A percentile compares a stretch with the other conserved stretches of the same genome.
These are phyloP conservation scores for Solen grandis DNA, from an alignment of 1,140 invertebrate genomes.

Conservation along the genomic window DNA sequence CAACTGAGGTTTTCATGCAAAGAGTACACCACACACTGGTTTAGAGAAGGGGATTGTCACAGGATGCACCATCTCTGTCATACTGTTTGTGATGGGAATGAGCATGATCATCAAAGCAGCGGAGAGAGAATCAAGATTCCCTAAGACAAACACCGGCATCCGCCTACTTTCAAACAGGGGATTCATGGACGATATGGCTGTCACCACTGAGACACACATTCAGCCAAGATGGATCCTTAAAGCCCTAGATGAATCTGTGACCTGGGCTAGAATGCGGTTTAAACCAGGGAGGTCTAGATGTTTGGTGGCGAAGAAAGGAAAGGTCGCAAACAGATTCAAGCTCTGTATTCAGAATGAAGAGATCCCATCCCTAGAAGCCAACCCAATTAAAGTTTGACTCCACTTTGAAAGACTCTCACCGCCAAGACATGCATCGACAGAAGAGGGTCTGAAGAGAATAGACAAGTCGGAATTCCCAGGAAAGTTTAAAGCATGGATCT, in stretches of 20 bases:
- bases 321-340: not conserved
- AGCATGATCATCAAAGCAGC: too few relatives aligned
- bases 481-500: constrained; percentile 32
- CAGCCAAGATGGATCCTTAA: constrained; percentile 12
- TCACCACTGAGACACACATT: constrained; percentile 11
- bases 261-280: constrained; percentile 7
- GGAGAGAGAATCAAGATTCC: too few relatives aligned
- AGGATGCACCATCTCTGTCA: too few relatives aligned
- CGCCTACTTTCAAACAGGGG: constrained; percentile 4
- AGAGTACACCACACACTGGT: too few relatives aligned
- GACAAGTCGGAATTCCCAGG: not conserved
- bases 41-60: not conserved
- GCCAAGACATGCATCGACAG: too few relatives aligned
- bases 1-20: too few relatives aligned
- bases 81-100: too few relatives aligned
- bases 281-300: too few relatives aligned
- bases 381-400: too few relatives aligned
- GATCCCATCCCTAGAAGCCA: too few relatives aligned
- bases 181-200: constrained; percentile 6
- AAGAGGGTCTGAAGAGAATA: constrained; percentile 26
- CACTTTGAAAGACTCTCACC: too few relatives aligned
- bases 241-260: not conserved
- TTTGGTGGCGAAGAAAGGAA: not conserved
- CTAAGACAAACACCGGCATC: too few relatives aligned
- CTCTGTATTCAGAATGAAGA: not conserved